Evolutionary conservation across 2,113 vertebrate genomes (phyloP).

Genomic region (Charadrius vociferus): DNA sequence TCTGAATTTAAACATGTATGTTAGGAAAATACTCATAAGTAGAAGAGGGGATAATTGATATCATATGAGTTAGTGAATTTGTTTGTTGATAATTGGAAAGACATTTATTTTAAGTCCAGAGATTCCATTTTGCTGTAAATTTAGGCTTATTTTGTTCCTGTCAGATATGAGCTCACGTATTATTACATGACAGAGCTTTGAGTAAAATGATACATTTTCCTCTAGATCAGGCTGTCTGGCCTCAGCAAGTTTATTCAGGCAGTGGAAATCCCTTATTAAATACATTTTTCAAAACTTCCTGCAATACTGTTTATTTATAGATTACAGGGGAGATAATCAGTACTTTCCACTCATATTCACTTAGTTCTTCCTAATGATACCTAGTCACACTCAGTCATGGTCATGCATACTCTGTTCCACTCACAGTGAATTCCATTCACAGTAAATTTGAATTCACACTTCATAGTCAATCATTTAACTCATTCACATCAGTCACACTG

Average conservation of each 20-base stretch:
- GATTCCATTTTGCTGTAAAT: constrained; percentile 7
- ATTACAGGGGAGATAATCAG: constrained; percentile 72
- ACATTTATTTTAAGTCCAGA: not conserved
- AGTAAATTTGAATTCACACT: constrained; percentile 74
- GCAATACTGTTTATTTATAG: constrained; percentile 71
- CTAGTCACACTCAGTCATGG: constrained; percentile 72
- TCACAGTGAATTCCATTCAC: constrained; percentile 57
- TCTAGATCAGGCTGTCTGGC: constrained; percentile 53
- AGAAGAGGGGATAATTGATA: not conserved
- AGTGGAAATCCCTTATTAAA: constrained; percentile 75
- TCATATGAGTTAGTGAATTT: not conserved
- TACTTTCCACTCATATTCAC: constrained; percentile 62
- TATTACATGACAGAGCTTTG: constrained; percentile 45
- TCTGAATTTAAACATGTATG: not conserved
- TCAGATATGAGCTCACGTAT: not conserved
- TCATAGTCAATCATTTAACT: constrained; percentile 72
- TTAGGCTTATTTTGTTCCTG: constrained; percentile 26
- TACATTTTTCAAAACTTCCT: constrained; percentile 75
- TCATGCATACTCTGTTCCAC: constrained; percentile 63
- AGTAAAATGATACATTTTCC: constrained; percentile 65
- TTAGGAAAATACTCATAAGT: not conserved
- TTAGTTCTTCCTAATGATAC: constrained; percentile 67
- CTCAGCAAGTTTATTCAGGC: constrained; percentile 70
- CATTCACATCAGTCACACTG: constrained; percentile 70
- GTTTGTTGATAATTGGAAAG: not conserved